Conservation (phyloP, 2,113 vertebrate species). For the Saccopteryx leptura region DNA sequence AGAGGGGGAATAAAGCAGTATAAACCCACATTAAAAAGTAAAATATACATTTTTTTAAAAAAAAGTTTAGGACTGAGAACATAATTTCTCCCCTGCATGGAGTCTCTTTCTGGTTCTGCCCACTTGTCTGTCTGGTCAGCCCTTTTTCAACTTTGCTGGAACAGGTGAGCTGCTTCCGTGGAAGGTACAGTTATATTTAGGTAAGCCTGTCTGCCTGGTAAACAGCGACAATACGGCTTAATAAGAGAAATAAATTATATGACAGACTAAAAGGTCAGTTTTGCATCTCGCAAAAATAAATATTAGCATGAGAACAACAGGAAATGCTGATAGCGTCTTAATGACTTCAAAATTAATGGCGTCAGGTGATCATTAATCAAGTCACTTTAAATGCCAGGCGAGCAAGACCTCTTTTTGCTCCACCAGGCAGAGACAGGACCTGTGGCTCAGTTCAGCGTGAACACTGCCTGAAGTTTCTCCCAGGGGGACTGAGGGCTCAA, state of each 20-base stretch:
- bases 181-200: neutral
- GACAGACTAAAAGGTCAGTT: slow-evolving; percentile 23
- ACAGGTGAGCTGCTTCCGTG: neutral
- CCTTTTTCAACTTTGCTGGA: neutral
- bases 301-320: slow-evolving; percentile 30
- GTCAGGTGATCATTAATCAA: slow-evolving; percentile 60
- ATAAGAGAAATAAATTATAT: slow-evolving; percentile 35
- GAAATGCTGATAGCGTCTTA: slow-evolving; percentile 22
- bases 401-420: neutral
- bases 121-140: neutral
- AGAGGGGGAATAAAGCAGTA: neutral
- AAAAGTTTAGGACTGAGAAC: neutral
- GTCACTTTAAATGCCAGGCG: slow-evolving; percentile 49
- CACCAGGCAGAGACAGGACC: neutral
- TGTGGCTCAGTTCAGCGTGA: slow-evolving; percentile 27
- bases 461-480: slow-evolving; percentile 30
- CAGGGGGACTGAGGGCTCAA: neutral
- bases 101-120: neutral
- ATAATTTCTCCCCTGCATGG: neutral
- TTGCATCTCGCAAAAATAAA: slow-evolving; percentile 67
- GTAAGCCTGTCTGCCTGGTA: neutral
- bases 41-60: neutral
- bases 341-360: neutral
- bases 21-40: slow-evolving; percentile 7
- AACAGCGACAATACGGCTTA: slow-evolving; percentile 7